Base-by-base conservation (phyloP, 2,113 vertebrate genomes). In the Pangasianodon hypophthalmus region DNA sequence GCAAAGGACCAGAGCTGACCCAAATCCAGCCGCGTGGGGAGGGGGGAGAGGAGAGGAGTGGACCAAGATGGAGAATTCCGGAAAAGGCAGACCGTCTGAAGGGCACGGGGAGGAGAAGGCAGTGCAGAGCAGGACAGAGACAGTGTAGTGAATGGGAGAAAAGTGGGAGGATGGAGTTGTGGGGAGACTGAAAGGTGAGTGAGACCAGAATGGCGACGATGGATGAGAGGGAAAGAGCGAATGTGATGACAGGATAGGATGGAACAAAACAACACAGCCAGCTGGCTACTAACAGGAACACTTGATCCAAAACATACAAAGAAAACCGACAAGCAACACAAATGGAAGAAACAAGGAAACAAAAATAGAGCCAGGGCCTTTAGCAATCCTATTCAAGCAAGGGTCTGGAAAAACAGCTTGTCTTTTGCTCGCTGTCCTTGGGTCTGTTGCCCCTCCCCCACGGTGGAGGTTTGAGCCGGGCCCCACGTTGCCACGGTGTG, bases 401-500 rank as follows among this genome's bases (percentile, higher is more conserved):
- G 87, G 92, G 93, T 95, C 92, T 94, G 91, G 94, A 94, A 96
- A 96, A 95, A 95, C 93, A 95, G 93, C 88, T 93, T 94, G 92
- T 92, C 89, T 91, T 93, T 93, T 88, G 84, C 92, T 88, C 13
- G 50, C 90, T 95, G 92, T 90, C 90, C 85, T 88, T 95, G 94
- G 93, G 88, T 95, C 92, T 90, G 88, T 92, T 83, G 91, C 96
- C 96, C 95, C 96, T 96, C 96, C 95, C 95, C 95, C 95, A 94
- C 91, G 82, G 91, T 91, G 92, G 91, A 77, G 94, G 93, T 95
- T 93, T 94, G 95, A 95, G 94, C 94, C 93, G 91, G 93, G 94
- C 94, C 95, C 95, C 94, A 93, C 94, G 89, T 95, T 95, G 92
- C 93, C 93, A 90, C 92, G 91, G 92, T 94, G 87, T 85, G 85